Evolutionary conservation across 2,888 invertebrate species (phyloP).

Genomic region (Tyria jacobaeae): DNA sequence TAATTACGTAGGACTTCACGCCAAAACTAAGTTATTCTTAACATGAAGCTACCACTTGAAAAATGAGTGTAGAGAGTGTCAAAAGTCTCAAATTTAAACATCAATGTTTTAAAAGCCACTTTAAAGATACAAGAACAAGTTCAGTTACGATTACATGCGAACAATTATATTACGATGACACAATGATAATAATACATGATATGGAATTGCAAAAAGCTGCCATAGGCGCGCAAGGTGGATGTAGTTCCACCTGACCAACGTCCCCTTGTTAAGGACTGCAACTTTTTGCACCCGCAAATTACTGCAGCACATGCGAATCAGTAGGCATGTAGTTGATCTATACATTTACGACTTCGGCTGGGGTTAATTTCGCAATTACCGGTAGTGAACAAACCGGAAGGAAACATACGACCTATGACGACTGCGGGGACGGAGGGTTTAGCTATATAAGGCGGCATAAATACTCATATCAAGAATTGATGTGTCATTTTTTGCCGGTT

Average conservation of each 20-base stretch:
- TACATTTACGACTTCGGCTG: conserved; percentile 31
- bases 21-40: not conserved
- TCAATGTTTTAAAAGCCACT: too few species aligned
- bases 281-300: conserved; percentile 40
- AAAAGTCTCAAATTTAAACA: too few species aligned
- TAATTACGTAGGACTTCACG: conserved; percentile 6
- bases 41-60: not conserved
- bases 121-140: not conserved
- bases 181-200: conserved; percentile 33
- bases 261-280: conserved; percentile 40
- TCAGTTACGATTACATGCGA: conserved; percentile 23
- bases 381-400: conserved; percentile 46
- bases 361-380: conserved; percentile 42
- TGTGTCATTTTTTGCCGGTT: conserved; percentile 39
- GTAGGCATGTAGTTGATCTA: conserved; percentile 26
- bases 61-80: not conserved
- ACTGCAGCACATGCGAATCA: conserved; percentile 21
- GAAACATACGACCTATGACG: conserved; percentile 28
- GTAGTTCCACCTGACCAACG: conserved; percentile 47
- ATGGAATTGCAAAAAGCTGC: conserved; percentile 31
- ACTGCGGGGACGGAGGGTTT: conserved; percentile 16
- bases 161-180: conserved; percentile 24
- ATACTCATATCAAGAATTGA: conserved; percentile 6
- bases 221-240: conserved; percentile 37
- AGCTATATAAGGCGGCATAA: conserved; percentile 18